Percentiles rank a stretch among this genome's conserved stretches.
Conservation (phyloP, 2,113 vertebrate genomes). For the Eulacestoma nigropectus region DNA sequence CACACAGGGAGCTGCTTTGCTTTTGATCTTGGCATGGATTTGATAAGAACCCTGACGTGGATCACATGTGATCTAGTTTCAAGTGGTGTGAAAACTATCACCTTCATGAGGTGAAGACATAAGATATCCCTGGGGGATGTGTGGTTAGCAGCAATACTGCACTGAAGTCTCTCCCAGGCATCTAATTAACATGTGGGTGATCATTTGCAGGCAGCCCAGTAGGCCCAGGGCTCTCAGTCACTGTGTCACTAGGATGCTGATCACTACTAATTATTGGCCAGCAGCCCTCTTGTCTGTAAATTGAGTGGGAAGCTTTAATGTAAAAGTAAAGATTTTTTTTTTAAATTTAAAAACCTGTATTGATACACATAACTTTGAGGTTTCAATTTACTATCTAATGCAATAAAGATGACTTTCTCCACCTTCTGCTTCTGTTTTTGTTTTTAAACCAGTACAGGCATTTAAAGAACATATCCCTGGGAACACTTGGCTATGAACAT, state of each 20-base stretch:
- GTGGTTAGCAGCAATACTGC: neutral
- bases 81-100: neutral
- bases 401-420: neutral
- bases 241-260: neutral
- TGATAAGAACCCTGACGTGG: neutral
- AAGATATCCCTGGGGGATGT: neutral
- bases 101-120: neutral
- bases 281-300: neutral
- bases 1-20: neutral
- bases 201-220: neutral
- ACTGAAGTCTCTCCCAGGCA: neutral
- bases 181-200: neutral
- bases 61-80: neutral
- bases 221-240: neutral
- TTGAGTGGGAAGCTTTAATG: neutral
- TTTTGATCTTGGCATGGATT: neutral
- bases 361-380: neutral
- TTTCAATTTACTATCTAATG: neutral
- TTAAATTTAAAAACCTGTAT: neutral
- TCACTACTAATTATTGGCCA: neutral
- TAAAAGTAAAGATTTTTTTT: neutral
- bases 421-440: neutral
- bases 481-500: slow-evolving; percentile 79
- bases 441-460: slow-evolving; percentile 78
- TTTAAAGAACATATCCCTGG: slow-evolving; percentile 82